phyloP scores from a whole-genome alignment of 2,888 invertebrate genomes.

The Drosophila falleni region DNA sequence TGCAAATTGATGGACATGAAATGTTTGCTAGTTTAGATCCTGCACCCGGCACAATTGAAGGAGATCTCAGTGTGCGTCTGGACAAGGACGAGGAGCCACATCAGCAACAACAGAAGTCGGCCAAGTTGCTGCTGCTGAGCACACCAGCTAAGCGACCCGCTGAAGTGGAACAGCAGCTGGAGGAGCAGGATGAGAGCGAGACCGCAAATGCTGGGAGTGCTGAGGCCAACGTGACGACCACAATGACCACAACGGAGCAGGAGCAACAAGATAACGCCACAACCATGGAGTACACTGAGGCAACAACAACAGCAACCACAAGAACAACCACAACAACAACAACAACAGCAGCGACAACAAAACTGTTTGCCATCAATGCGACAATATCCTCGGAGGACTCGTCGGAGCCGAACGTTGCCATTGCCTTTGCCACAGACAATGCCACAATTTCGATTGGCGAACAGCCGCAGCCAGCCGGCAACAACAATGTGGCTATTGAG shows the following conservation, averaged over 20 bases:
- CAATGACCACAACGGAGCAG: conserved; percentile 44
- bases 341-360: conserved; percentile 42
- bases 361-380: conserved; percentile 69
- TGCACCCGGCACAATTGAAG: conserved; percentile 50
- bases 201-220: conserved; percentile 43
- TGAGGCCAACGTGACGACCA: conserved; percentile 39
- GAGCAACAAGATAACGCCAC: conserved; percentile 20
- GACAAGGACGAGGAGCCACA: conserved; percentile 2
- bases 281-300: conserved; percentile 44
- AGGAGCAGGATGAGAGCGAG: conserved; percentile 73
- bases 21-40: conserved; percentile 53
- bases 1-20: conserved; percentile 41
- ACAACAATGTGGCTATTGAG: conserved; percentile 66
- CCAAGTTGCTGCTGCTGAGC: conserved; percentile 77
- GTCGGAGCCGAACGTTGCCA: conserved; percentile 50
- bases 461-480: conserved; percentile 56
- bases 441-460: conserved; percentile 64
- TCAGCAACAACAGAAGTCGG: conserved; percentile 53
- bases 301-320: conserved; percentile 7
- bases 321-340: conserved; percentile 26
- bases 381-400: conserved; percentile 52
- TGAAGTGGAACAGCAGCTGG: conserved; percentile 71
- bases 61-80: conserved; percentile 32
- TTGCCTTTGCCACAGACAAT: conserved; percentile 61
- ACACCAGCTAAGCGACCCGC: conserved; percentile 72